These are phyloP conservation scores for Drosophila ambigua DNA, from an alignment of 1,140 invertebrate species.

Conservation along the genomic window DNA sequence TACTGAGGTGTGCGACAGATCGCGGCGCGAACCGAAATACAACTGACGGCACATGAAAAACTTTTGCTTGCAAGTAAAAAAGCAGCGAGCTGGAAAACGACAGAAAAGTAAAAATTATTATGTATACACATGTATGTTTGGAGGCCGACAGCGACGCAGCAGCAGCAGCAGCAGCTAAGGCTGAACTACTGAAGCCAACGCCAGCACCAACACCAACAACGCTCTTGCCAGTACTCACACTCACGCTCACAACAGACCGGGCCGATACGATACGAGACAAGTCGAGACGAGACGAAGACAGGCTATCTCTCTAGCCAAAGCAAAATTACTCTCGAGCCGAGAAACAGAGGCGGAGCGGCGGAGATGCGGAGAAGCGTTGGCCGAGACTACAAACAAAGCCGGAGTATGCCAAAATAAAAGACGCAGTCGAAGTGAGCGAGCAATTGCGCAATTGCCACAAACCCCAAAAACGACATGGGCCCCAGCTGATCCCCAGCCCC, in stretches of 20 bases:
- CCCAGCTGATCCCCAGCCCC: not conserved
- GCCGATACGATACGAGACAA: conserved; percentile 15
- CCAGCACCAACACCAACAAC: conserved; percentile 39
- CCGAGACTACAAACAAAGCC: conserved; percentile 31
- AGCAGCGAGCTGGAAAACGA: conserved; percentile 77
- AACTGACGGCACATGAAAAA: conserved; percentile 83
- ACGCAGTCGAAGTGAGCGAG: conserved; percentile 58
- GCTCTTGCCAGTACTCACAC: conserved; percentile 38
- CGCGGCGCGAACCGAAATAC: conserved; percentile 82
- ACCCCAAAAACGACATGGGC: not conserved
- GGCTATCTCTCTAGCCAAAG: conserved; percentile 15
- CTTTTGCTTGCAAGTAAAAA: conserved; percentile 82
- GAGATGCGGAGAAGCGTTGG: conserved; percentile 15
- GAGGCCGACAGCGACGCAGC: conserved; percentile 62
- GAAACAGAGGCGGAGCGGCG: conserved; percentile 14
- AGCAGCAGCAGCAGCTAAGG: conserved; percentile 37
- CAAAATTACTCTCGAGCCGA: conserved; percentile 37
- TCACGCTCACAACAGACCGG: conserved; percentile 13
- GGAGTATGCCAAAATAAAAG: conserved; percentile 54
- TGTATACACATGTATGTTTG: conserved; percentile 75
- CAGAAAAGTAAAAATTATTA: conserved; percentile 76
- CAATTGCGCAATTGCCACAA: conserved; percentile 73
- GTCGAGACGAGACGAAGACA: conserved; percentile 1
- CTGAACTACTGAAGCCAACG: conserved; percentile 40
- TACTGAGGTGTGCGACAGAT: conserved; percentile 73